Evolutionary conservation across 2,113 vertebrate genomes (phyloP).

Genomic region (Perca flavescens): DNA sequence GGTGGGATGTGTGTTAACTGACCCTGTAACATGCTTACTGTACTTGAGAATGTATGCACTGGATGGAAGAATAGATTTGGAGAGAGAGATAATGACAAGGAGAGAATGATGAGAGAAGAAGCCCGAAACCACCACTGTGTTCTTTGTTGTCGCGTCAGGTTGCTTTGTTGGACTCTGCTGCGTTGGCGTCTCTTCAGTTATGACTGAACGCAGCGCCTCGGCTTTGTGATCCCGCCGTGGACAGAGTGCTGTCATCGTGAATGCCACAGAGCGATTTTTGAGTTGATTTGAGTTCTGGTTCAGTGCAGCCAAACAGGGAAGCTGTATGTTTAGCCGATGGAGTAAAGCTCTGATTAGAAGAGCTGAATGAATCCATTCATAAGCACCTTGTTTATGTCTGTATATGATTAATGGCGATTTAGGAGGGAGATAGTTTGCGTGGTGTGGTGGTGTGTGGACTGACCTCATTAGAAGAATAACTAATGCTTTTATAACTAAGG

Average conservation of each 20-base stretch:
- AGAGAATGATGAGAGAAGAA: background rate
- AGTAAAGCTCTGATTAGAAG: slow-evolving; percentile 28
- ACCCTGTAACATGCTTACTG: background rate
- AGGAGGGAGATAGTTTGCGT: background rate
- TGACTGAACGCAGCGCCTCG: background rate
- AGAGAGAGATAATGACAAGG: slow-evolving; percentile 6
- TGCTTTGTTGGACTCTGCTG: background rate
- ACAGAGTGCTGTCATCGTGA: slow-evolving; percentile 10
- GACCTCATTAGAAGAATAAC: slow-evolving; percentile 18
- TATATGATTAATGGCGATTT: background rate
- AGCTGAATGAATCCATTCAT: slow-evolving; percentile 40
- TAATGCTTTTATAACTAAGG: too few relatives aligned
- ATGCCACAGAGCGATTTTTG: slow-evolving; percentile 24
- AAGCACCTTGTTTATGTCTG: slow-evolving; percentile 12
- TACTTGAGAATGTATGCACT: background rate
- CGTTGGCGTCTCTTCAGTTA: slow-evolving; percentile 16
- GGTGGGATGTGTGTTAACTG: background rate
- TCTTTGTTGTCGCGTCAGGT: background rate
- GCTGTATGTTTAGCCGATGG: slow-evolving; percentile 17
- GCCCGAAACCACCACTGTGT: background rate
- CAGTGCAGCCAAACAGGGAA: slow-evolving; percentile 7
- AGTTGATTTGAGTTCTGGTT: background rate
- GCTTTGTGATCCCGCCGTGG: slow-evolving; percentile 46
- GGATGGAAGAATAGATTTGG: background rate
- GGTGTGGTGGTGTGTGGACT: background rate